phyloP scores from a whole-genome alignment of 2,113 vertebrate genomes.

The Macrotus californicus region DNA sequence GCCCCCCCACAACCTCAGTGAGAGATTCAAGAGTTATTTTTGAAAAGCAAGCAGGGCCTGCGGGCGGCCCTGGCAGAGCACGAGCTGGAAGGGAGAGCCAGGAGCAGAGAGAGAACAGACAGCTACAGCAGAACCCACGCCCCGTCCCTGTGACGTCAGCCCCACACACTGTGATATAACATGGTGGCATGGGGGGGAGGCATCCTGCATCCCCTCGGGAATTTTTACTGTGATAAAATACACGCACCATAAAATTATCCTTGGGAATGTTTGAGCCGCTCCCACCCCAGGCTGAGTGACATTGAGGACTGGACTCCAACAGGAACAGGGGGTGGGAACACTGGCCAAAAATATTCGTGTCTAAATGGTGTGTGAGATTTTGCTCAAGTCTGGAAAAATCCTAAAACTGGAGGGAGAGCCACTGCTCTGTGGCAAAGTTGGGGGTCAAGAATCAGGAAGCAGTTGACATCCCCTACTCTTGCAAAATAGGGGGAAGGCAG shows the following conservation, averaged over 20 bases:
- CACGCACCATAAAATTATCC: neutral
- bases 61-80: slow-evolving; percentile 64
- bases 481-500: neutral
- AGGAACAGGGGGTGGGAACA: neutral
- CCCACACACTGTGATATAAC: slow-evolving; percentile 49
- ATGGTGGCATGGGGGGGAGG: neutral
- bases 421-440: neutral
- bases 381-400: slow-evolving; percentile 1
- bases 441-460: neutral
- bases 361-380: slow-evolving; percentile 6
- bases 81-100: slow-evolving; percentile 37
- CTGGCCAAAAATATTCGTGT: slow-evolving; percentile 19
- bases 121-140: slow-evolving; percentile 41
- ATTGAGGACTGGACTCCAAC: neutral
- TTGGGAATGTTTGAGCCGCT: slow-evolving; percentile 2
- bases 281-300: neutral
- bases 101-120: slow-evolving; percentile 45
- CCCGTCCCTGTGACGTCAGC: slow-evolving; percentile 39
- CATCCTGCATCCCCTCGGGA: slow-evolving; percentile 4
- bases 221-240: slow-evolving; percentile 8
- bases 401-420: neutral
- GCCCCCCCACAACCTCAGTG: neutral
- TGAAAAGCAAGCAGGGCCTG: slow-evolving; percentile 60
- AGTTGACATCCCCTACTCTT: too few species aligned
- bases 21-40: slow-evolving; percentile 62